Evolutionary conservation across 1,140 invertebrate species (phyloP).

Genomic region (Helicoverpa zea): DNA sequence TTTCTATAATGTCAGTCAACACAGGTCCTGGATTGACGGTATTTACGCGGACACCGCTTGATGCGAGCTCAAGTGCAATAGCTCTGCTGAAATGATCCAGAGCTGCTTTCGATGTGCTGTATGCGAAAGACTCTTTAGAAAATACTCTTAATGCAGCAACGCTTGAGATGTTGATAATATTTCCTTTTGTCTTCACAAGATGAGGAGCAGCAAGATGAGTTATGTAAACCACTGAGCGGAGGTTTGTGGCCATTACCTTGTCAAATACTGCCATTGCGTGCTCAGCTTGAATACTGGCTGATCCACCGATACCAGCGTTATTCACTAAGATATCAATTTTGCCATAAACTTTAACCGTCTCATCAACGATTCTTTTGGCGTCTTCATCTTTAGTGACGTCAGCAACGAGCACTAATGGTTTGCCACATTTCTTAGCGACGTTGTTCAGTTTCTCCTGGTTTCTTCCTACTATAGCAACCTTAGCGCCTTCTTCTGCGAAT

Average conservation of each 20-base stretch:
- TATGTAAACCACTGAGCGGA: slow-evolving; percentile 89
- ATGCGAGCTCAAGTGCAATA: slow-evolving; percentile 28
- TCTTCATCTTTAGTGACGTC: slow-evolving; percentile 90
- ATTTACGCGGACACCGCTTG: slow-evolving; percentile 43
- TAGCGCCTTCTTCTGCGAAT: slow-evolving; percentile 91
- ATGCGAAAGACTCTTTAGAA: slow-evolving; percentile 2
- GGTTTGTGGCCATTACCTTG: slow-evolving; percentile 83
- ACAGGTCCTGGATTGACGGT: slow-evolving; percentile 35
- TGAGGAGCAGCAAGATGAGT: slow-evolving; percentile 82
- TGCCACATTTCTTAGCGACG: slow-evolving; percentile 80
- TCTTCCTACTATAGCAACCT: slow-evolving; percentile 90
- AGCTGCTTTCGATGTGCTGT: slow-evolving; percentile 40
- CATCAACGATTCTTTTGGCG: slow-evolving; percentile 87
- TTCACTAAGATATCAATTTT: slow-evolving; percentile 90
- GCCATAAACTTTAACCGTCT: slow-evolving; percentile 87
- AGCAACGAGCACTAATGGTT: slow-evolving; percentile 86
- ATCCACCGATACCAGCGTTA: slow-evolving; percentile 88
- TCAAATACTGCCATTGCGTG: slow-evolving; percentile 48
- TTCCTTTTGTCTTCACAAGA: slow-evolving; percentile 24
- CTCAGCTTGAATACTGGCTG: slow-evolving; percentile 79
- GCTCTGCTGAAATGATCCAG: slow-evolving; percentile 45
- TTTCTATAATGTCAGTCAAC: slow-evolving; percentile 37
- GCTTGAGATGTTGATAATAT: slow-evolving; percentile 91
- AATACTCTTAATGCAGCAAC: slow-evolving; percentile 82
- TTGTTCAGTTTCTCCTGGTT: slow-evolving; percentile 87